Percentiles rank a stretch among this genome's conserved stretches.
Conservation (phyloP, 1,140 invertebrate genomes). For the Atta colombica region DNA sequence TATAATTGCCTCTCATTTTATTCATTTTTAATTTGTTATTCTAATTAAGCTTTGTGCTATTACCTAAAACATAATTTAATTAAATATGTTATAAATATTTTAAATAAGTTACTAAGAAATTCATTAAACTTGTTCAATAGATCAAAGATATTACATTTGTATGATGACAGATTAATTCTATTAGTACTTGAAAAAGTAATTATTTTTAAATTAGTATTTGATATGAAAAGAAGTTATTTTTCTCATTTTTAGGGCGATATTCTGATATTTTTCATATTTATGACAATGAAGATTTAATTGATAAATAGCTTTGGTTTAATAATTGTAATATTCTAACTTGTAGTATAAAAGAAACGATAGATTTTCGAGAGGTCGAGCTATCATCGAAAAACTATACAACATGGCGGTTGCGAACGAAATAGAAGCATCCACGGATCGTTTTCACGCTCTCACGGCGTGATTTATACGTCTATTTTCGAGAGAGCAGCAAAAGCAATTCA, state of each 20-base stretch:
- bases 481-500: slow-evolving; percentile 59
- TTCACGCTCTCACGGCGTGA: slow-evolving; percentile 49
- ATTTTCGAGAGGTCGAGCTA: neutral
- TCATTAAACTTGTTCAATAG: neutral
- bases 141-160: neutral
- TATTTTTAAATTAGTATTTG: neutral
- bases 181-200: neutral
- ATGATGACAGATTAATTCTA: neutral
- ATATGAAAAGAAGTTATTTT: slow-evolving; percentile 2
- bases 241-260: neutral
- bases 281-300: neutral
- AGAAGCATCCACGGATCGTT: slow-evolving; percentile 51
- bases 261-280: slow-evolving; percentile 20
- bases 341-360: neutral
- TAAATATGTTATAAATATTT: slow-evolving; percentile 19
- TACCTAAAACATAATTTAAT: too few species aligned
- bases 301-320: slow-evolving; percentile 2
- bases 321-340: neutral
- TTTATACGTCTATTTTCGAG: slow-evolving; percentile 62
- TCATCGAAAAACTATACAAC: slow-evolving; percentile 31
- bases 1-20: too few species aligned
- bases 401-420: slow-evolving; percentile 40
- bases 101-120: neutral
- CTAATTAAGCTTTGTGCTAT: too few species aligned
- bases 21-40: too few species aligned